Evolutionary conservation across 2,888 invertebrate genomes (phyloP).

Genomic region (Beris chalybata): DNA sequence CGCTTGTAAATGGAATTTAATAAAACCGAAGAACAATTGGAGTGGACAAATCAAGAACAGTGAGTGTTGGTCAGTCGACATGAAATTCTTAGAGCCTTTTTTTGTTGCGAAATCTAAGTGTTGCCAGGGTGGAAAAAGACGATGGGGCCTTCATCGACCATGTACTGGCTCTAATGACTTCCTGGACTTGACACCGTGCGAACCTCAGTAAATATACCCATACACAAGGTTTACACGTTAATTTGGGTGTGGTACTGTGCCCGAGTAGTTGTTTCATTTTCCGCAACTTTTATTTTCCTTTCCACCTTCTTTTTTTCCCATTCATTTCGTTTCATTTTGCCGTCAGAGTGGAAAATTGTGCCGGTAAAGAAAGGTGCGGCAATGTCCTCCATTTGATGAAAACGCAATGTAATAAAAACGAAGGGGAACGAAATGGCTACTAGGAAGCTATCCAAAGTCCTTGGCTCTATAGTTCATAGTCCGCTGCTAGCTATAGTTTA

Average conservation of each 20-base stretch:
- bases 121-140: not conserved
- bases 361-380: constrained; percentile 29
- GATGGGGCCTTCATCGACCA: not conserved
- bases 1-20: constrained; percentile 16
- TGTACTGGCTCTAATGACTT: constrained; percentile 33
- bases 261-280: constrained; percentile 19
- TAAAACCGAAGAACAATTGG: constrained; percentile 15
- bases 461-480: not conserved
- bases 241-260: constrained; percentile 25
- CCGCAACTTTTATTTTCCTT: constrained; percentile 15
- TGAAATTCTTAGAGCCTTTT: constrained; percentile 3
- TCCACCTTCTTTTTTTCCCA: constrained; percentile 5
- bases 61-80: not conserved
- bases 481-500: not conserved
- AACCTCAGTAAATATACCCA: constrained; percentile 30
- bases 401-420: constrained; percentile 21
- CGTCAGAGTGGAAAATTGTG: not conserved
- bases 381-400: constrained; percentile 12
- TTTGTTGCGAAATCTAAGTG: constrained; percentile 5
- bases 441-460: constrained; percentile 1
- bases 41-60: constrained; percentile 17
- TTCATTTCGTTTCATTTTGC: constrained; percentile 14
- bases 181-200: constrained; percentile 33
- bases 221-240: constrained; percentile 7
- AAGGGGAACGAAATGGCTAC: not conserved